Conservation (phyloP, 2,888 invertebrate species). For the Halocaridina rubra region DNA sequence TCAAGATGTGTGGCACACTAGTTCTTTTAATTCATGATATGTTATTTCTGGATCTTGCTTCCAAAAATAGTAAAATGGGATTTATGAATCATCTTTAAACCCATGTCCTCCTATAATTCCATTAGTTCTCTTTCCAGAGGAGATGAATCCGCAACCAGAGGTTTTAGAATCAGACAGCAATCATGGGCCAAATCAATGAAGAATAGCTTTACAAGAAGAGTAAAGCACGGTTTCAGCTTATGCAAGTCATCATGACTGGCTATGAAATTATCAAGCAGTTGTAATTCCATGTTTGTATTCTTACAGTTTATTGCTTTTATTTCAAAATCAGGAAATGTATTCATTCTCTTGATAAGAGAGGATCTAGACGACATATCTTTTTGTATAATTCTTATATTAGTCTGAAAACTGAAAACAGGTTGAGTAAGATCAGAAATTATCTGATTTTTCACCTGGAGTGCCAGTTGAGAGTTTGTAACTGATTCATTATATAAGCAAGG, state of each 20-base stretch:
- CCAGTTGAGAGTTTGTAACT: neutral
- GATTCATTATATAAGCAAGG: neutral
- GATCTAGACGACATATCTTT: no score
- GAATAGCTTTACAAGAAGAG: neutral
- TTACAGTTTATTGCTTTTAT: neutral
- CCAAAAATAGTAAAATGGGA: neutral
- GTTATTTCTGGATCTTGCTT: neutral
- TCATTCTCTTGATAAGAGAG: no score
- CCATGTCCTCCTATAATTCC: neutral
- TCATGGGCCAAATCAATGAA: neutral
- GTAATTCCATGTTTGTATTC: neutral
- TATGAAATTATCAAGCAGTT: neutral
- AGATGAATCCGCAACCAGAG: slow-evolving; percentile 5
- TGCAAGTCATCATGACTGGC: neutral
- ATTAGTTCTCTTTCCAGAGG: neutral
- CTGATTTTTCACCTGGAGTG: neutral
- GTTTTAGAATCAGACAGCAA: neutral
- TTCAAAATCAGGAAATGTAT: neutral
- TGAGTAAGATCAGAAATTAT: neutral
- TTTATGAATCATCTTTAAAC: slow-evolving; percentile 6
- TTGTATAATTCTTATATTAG: no score
- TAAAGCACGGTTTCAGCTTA: neutral
- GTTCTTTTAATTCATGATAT: neutral
- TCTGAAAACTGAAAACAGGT: no score
- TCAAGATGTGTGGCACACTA: neutral